These are phyloP conservation scores for Cryptoprocta ferox DNA, from an alignment of 2,797 vertebrate species.

Conservation along the genomic window DNA sequence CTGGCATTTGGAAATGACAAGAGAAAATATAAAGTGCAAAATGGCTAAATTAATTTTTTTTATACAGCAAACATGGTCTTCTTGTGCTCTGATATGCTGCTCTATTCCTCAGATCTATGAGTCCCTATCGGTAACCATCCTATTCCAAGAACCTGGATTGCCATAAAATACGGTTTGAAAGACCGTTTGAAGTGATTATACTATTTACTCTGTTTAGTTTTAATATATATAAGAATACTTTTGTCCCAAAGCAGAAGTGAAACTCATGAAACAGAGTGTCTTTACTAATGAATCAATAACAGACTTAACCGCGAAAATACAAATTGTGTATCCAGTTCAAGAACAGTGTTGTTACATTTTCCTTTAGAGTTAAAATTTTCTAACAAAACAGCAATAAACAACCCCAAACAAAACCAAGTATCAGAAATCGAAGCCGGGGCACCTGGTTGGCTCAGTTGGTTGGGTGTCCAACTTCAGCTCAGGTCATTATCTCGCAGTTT, in stretches of 20 bases:
- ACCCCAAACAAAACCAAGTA: background rate
- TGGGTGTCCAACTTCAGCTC: too few species aligned
- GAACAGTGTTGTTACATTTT: background rate
- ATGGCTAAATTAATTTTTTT: background rate
- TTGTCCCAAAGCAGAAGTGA: background rate
- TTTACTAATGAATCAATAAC: background rate
- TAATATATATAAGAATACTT: conserved; percentile 2
- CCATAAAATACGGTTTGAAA: background rate
- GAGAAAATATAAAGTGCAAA: background rate
- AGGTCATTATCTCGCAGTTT: too few species aligned
- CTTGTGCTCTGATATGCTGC: background rate
- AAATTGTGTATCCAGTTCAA: background rate
- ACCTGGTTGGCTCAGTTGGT: too few species aligned
- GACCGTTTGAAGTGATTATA: background rate
- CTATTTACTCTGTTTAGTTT: background rate
- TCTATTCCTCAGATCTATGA: background rate
- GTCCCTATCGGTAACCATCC: background rate
- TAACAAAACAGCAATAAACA: background rate
- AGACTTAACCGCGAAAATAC: background rate
- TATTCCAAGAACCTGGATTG: background rate
- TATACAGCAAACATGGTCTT: background rate
- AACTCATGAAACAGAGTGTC: background rate
- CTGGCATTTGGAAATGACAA: background rate
- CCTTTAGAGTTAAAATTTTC: background rate
- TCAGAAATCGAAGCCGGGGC: background rate